A percentile compares a stretch with the other conserved stretches of the same genome.
Conservation (phyloP, 2,888 invertebrate species). For the Bibio marci region DNA sequence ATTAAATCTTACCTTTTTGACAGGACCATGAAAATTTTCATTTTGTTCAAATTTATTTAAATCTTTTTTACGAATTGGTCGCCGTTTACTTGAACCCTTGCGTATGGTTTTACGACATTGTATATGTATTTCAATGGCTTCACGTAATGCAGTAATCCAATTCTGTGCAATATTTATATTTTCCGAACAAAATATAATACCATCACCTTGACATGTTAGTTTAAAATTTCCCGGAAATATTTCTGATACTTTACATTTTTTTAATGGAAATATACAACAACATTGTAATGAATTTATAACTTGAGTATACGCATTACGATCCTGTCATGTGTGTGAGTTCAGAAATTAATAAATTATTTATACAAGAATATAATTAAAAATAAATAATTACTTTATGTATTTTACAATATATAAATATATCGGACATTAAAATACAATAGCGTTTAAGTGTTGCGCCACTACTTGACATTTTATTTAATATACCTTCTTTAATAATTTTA, state of each 20-base stretch:
- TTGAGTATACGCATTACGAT: constrained; percentile 30
- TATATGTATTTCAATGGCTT: constrained; percentile 36
- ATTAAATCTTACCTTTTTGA: constrained; percentile 13
- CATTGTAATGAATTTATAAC: constrained; percentile 43
- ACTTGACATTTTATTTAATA: constrained; percentile 37
- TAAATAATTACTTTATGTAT: constrained; percentile 26
- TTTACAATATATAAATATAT: constrained; percentile 58
- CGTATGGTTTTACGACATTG: constrained; percentile 41
- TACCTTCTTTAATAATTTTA: constrained; percentile 49
- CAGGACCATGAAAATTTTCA: constrained; percentile 36
- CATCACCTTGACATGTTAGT: constrained; percentile 39
- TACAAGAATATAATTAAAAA: background rate
- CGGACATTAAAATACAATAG: constrained; percentile 53
- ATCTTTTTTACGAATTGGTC: constrained; percentile 39
- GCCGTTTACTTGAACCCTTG: constrained; percentile 44
- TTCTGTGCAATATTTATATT: constrained; percentile 33
- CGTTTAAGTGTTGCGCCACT: constrained; percentile 34
- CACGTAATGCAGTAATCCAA: constrained; percentile 38
- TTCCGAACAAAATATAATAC: constrained; percentile 37
- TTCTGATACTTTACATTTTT: constrained; percentile 46
- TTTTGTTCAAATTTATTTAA: constrained; percentile 34
- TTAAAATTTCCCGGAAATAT: constrained; percentile 40
- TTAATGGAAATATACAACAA: constrained; percentile 48
- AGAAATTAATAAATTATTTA: no score
- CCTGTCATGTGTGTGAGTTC: constrained; percentile 13